Percentiles rank a stretch among this genome's conserved stretches.
These are phyloP conservation scores for Dromiciops gliroides DNA, from an alignment of 2,113 vertebrate species.

Conservation along the genomic window DNA sequence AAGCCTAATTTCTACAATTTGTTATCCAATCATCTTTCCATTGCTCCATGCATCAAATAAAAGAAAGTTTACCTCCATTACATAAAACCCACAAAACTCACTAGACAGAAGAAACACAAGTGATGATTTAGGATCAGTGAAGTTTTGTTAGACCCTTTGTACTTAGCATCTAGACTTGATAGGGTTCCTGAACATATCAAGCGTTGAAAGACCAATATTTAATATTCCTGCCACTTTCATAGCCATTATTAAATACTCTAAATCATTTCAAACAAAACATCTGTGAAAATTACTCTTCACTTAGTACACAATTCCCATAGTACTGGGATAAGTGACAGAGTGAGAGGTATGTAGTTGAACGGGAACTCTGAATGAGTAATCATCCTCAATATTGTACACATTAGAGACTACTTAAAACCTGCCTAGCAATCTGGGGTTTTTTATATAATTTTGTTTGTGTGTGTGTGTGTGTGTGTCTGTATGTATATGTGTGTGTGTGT, in stretches of 20 bases:
- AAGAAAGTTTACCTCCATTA: background rate
- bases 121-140: background rate
- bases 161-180: conserved; percentile 4
- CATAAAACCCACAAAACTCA: background rate
- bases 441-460: conserved; percentile 71
- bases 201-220: conserved; percentile 34
- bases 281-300: conserved; percentile 28
- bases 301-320: conserved; percentile 21
- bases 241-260: conserved; percentile 4
- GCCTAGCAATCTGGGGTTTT: conserved; percentile 55
- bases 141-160: conserved; percentile 3
- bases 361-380: conserved; percentile 39
- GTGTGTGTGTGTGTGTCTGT: conserved; percentile 65
- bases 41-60: background rate
- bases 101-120: background rate
- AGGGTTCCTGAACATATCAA: conserved; percentile 5
- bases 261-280: conserved; percentile 27
- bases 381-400: conserved; percentile 38
- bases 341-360: conserved; percentile 24
- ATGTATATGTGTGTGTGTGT: conserved; percentile 63
- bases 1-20: background rate
- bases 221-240: conserved; percentile 35
- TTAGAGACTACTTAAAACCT: conserved; percentile 51
- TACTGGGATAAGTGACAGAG: conserved; percentile 28
- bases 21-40: background rate